These are phyloP conservation scores for Nomada lathburiana DNA, from an alignment of 2,888 invertebrate genomes.

Conservation along the genomic window DNA sequence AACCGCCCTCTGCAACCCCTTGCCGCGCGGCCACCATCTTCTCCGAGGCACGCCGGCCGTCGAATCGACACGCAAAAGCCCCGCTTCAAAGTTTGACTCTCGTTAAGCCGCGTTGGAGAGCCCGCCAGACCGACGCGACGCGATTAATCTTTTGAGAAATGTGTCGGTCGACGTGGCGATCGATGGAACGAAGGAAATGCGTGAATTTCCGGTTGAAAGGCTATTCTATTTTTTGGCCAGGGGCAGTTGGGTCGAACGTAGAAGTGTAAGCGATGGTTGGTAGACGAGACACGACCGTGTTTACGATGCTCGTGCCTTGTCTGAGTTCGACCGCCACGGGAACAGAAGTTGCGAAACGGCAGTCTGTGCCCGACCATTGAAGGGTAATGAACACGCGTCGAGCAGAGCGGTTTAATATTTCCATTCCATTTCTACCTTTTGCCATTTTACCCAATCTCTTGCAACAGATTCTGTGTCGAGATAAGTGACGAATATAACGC, in stretches of 20 bases:
- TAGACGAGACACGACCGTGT: no score
- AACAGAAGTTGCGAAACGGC: no score
- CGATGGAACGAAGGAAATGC: conserved; percentile 31
- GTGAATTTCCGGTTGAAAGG: background rate
- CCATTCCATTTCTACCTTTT: background rate
- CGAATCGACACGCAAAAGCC: conserved; percentile 50
- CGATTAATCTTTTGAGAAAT: conserved; percentile 57
- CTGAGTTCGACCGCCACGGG: no score
- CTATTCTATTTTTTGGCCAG: background rate
- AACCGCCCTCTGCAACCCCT: conserved; percentile 60
- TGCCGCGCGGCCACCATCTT: conserved; percentile 34
- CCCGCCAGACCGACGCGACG: conserved; percentile 5
- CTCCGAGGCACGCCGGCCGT: background rate
- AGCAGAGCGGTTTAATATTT: no score
- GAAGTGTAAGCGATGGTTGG: no score
- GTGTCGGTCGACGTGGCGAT: conserved; percentile 27
- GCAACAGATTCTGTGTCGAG: no score
- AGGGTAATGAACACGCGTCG: no score
- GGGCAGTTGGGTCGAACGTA: no score
- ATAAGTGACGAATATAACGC: no score
- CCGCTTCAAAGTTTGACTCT: conserved; percentile 59
- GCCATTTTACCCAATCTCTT: background rate
- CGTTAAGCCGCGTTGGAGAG: conserved; percentile 36
- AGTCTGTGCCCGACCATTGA: no score
- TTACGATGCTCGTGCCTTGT: no score